phyloP scores from a whole-genome alignment of 1,140 invertebrate genomes.

The Zaprionus taronus region DNA sequence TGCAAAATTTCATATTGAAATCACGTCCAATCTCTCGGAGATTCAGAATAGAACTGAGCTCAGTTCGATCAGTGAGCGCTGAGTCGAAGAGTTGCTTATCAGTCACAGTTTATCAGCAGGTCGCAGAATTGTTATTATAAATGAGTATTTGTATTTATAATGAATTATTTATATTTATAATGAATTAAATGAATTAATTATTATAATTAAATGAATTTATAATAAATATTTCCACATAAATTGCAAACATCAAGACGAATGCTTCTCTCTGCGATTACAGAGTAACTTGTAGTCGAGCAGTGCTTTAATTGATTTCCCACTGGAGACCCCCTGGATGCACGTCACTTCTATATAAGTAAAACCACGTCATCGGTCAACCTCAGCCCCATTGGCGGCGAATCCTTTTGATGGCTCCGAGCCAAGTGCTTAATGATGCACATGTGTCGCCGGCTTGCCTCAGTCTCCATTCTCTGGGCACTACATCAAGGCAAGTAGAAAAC shows the following conservation, averaged over 20 bases:
- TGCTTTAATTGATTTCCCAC: neutral
- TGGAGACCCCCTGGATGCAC: neutral
- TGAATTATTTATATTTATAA: too few relatives aligned
- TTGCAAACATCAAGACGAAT: too few relatives aligned
- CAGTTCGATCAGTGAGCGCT: neutral
- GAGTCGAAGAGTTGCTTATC: neutral
- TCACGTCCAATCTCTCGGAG: neutral
- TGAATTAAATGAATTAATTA: too few relatives aligned
- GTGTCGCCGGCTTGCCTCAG: conserved; percentile 54
- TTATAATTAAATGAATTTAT: too few relatives aligned
- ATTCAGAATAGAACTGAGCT: conserved; percentile 9
- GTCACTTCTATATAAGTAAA: neutral
- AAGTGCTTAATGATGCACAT: conserved; percentile 73
- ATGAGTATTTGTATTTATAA: too few relatives aligned
- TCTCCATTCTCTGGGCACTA: conserved; percentile 39
- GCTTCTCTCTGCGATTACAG: too few relatives aligned
- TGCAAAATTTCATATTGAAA: conserved; percentile 10
- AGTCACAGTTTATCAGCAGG: conserved; percentile 2
- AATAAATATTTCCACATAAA: too few relatives aligned
- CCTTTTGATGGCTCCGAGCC: conserved; percentile 44
- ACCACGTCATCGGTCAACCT: conserved; percentile 1
- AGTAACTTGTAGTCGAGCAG: neutral
- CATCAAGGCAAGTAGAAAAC: conserved; percentile 49
- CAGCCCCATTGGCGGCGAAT: neutral
- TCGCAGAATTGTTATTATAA: neutral